These are phyloP conservation scores for Bradysia coprophila DNA, from an alignment of 1,140 invertebrate genomes.

Conservation along the genomic window DNA sequence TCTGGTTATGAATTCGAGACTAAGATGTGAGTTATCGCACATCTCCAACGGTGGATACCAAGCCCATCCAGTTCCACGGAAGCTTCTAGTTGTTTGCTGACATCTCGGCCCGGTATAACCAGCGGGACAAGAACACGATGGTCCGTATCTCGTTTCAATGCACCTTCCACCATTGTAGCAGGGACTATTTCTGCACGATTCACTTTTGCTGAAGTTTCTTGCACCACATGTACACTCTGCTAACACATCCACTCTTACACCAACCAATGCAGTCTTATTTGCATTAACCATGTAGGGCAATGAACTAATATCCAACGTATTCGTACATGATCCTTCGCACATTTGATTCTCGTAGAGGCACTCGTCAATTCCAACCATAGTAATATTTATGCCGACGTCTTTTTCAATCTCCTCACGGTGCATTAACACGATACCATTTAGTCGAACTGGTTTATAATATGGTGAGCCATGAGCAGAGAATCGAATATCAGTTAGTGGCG, in stretches of 20 bases:
- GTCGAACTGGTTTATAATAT: constrained; percentile 83
- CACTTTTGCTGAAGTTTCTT: constrained; percentile 71
- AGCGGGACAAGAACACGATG: constrained; percentile 73
- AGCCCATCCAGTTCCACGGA: constrained; percentile 82
- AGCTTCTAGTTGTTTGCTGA: constrained; percentile 87
- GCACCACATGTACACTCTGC: constrained; percentile 84
- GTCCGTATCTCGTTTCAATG: constrained; percentile 67
- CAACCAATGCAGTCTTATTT: constrained; percentile 87
- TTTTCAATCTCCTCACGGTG: constrained; percentile 86
- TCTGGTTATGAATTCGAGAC: constrained; percentile 85
- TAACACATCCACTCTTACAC: constrained; percentile 73
- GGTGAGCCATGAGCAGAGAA: constrained; percentile 91
- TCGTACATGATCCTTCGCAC: constrained; percentile 92
- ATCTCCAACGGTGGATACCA: constrained; percentile 92
- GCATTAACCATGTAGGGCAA: constrained; percentile 91
- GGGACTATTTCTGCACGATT: constrained; percentile 74
- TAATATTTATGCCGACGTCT: constrained; percentile 85
- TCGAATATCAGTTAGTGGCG: constrained; percentile 78
- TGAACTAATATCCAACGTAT: constrained; percentile 70
- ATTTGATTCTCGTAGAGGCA: constrained; percentile 88
- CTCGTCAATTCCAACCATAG: constrained; percentile 95
- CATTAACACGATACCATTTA: constrained; percentile 88
- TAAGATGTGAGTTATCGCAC: constrained; percentile 88
- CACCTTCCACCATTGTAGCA: constrained; percentile 93
- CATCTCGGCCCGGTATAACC: constrained; percentile 89